Evolutionary conservation across 2,113 vertebrate genomes (phyloP).

Genomic region (Rhinolophus ferrumequinum): DNA sequence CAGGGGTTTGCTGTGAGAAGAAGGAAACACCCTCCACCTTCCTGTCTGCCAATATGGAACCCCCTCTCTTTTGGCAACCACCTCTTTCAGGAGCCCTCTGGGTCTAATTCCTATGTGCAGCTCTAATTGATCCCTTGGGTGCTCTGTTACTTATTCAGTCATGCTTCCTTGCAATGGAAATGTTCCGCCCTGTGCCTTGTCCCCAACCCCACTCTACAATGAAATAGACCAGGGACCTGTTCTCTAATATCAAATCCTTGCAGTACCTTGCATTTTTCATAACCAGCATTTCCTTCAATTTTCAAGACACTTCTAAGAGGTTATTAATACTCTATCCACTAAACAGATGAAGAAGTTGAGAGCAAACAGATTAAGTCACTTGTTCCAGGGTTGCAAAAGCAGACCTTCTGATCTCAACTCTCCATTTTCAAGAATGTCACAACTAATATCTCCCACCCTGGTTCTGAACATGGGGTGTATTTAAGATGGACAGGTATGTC

Average conservation of each 20-base stretch:
- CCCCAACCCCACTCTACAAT: not conserved
- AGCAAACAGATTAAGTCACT: not conserved
- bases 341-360: not conserved
- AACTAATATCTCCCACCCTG: not conserved
- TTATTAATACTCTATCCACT: not conserved
- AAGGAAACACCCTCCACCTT: not conserved
- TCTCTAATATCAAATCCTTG: not conserved
- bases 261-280: not conserved
- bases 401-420: not conserved
- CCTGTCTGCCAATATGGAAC: not conserved
- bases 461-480: not conserved
- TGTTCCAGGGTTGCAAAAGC: not conserved
- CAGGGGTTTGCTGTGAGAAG: not conserved
- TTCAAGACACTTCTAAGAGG: not conserved
- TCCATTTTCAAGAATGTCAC: not conserved
- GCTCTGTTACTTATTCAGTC: not conserved
- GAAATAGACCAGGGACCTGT: not conserved
- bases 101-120: not conserved
- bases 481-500: accelerated
- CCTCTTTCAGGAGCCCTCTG: not conserved
- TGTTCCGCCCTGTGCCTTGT: not conserved
- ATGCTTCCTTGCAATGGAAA: not conserved
- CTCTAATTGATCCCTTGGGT: not conserved
- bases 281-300: not conserved
- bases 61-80: not conserved